Base-by-base conservation (phyloP, 2,888 invertebrate genomes). In the Rapana venosa region DNA sequence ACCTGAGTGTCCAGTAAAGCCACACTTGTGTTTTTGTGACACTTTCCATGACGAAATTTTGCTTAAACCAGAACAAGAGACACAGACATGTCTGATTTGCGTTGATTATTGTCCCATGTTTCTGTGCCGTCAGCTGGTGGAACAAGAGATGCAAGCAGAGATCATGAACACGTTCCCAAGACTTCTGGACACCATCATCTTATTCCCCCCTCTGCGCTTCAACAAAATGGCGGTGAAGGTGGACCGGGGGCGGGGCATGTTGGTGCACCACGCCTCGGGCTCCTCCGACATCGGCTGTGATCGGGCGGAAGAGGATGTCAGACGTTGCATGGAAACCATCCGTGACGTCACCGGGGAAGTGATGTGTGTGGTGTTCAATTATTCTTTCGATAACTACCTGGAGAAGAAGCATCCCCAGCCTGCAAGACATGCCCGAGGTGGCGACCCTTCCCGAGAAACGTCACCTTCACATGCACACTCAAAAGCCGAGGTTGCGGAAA, bases 301-400 rank as follows among this genome's bases (percentile, higher is more conserved):
- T 4, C 87, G 87, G 5, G 61, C 87, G 2, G 87, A 87, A 22
- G 6, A n/a, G 17, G 70, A 66, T 20, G 61, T 70, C 35, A 20
- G n/a, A 35, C 70, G 35, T 36, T 87, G 87, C 87, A 22, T 87
- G 26, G 26, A 70, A 6, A 20, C 15, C 36, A 70, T 87, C 32
- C 26, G 26, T 13, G 35, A 70, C 20, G 70, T 81, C 83, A 88
- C 36, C 26, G n/a, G 66, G 20, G 88, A 84, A 30, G 22, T 66
- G 4, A 36, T 70, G 88, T 61, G 56, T 26, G 79, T 88, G 47
- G 58, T 88, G 32, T 47, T 47, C 66, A 88, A 70, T 70, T 88
- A 83, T 84, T 20, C 47, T 17, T 88, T 88, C 36, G 84, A 88
- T 70, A 70, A 88, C 58, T 88, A 88, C 84, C 70, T 88, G 83